Conservation (phyloP, 2,797 vertebrate genomes). For the Xenopus petersii region DNA sequence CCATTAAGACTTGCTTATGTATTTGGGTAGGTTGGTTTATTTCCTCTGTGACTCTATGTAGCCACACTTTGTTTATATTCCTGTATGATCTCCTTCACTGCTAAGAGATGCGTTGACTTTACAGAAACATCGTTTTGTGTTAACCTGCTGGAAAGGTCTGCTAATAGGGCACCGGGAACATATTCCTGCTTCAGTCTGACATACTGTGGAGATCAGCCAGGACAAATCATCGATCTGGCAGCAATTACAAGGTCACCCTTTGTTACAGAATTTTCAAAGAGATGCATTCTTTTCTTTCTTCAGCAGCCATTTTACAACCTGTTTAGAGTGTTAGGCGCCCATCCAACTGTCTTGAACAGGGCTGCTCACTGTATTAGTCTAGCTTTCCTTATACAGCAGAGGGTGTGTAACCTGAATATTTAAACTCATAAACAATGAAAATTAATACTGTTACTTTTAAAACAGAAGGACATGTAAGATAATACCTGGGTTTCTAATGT, state of each 20-base stretch:
- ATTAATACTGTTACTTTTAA: no score
- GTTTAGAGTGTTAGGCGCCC: slow-evolving; percentile 22
- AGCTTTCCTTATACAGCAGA: slow-evolving; percentile 6
- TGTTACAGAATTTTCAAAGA: slow-evolving; percentile 43
- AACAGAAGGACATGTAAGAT: no score
- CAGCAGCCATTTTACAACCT: slow-evolving; percentile 29
- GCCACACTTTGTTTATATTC: not conserved
- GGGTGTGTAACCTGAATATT: slow-evolving; percentile 12
- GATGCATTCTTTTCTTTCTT: slow-evolving; percentile 35
- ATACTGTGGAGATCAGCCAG: slow-evolving; percentile 38
- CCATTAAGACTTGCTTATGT: no score
- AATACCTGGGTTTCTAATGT: no score
- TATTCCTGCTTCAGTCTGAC: slow-evolving; percentile 33
- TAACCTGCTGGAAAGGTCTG: slow-evolving; percentile 37
- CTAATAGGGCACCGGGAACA: slow-evolving; percentile 28
- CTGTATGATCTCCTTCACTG: slow-evolving; percentile 4
- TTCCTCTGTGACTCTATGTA: no score
- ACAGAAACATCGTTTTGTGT: slow-evolving; percentile 38
- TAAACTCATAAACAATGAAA: no score
- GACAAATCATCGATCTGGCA: slow-evolving; percentile 44
- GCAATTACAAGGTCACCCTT: slow-evolving; percentile 47
- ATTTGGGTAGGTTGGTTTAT: no score
- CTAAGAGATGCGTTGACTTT: slow-evolving; percentile 21
- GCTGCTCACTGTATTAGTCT: slow-evolving; percentile 13
- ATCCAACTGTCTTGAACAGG: slow-evolving; percentile 13